Conservation (phyloP, 2,113 vertebrate genomes). For the Alethe castanea region DNA sequence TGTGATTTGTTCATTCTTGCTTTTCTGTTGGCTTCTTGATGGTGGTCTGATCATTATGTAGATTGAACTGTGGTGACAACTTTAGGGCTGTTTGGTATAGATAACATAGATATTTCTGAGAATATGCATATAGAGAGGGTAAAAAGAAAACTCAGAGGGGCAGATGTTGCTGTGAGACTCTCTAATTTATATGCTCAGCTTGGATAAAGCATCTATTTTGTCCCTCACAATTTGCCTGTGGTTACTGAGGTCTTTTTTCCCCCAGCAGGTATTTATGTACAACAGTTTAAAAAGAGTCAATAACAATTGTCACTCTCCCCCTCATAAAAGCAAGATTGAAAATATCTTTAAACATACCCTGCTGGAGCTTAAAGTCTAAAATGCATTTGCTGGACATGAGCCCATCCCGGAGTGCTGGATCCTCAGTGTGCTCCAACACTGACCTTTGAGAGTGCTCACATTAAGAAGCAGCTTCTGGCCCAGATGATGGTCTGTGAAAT, state of each 20-base stretch:
- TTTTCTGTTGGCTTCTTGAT: neutral
- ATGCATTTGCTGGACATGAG: neutral
- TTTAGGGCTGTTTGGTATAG: neutral
- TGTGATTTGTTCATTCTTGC: neutral
- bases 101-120: neutral
- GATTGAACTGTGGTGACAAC: neutral
- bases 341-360: constrained; percentile 3
- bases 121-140: neutral
- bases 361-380: constrained; percentile 11
- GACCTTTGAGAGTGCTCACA: neutral
- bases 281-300: neutral
- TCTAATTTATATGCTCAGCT: neutral
- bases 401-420: neutral
- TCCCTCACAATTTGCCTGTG: constrained; percentile 3
- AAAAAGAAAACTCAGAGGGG: neutral
- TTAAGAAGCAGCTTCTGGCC: constrained; percentile 9
- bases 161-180: neutral
- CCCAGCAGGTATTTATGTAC: constrained; percentile 13
- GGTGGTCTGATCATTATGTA: neutral
- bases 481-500: neutral
- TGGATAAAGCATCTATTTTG: neutral
- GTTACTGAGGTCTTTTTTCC: neutral
- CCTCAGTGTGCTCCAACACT: neutral
- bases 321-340: constrained; percentile 10
- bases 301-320: neutral